A percentile compares a stretch with the other conserved stretches of the same genome.
Evolutionary conservation across 1,140 invertebrate genomes (phyloP).

Genomic region (Heliothis subflexa): DNA sequence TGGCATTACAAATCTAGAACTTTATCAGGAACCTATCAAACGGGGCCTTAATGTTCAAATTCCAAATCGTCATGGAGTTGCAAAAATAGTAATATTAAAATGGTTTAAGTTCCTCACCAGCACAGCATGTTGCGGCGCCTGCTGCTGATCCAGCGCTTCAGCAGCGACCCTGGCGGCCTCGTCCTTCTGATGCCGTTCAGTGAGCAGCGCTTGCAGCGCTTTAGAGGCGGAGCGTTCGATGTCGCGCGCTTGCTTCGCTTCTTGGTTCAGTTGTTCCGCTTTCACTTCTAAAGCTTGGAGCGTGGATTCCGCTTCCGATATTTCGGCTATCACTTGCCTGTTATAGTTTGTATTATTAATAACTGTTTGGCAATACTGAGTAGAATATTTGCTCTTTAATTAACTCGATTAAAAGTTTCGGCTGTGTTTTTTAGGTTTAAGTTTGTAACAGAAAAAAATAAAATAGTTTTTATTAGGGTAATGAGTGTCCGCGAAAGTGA

Average conservation of each 20-base stretch:
- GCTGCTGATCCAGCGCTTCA: constrained; percentile 54
- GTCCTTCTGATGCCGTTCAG: constrained; percentile 47
- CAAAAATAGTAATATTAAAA: no score
- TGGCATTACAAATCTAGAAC: no score
- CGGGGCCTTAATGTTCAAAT: no score
- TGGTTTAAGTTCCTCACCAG: constrained; percentile 49
- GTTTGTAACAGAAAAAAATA: no score
- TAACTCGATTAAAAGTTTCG: no score
- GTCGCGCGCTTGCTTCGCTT: constrained; percentile 50
- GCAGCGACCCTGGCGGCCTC: constrained; percentile 52
- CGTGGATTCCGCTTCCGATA: constrained; percentile 62
- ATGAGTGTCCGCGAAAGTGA: no score
- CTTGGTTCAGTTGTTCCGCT: constrained; percentile 56
- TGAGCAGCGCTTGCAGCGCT: constrained; percentile 60
- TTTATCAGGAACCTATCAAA: no score
- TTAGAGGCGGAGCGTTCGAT: constrained; percentile 49
- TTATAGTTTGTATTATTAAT: not conserved
- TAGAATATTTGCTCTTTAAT: no score
- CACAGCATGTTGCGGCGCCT: constrained; percentile 65
- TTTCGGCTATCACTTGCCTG: constrained; percentile 72
- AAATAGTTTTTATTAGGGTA: no score
- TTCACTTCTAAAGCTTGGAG: constrained; percentile 59
- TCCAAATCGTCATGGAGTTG: no score
- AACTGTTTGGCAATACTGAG: not conserved
- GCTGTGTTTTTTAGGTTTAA: no score